Percentiles rank a stretch among this genome's conserved stretches.
Evolutionary conservation across 2,888 invertebrate genomes (phyloP).

Genomic region (Caenorhabditis afra): DNA sequence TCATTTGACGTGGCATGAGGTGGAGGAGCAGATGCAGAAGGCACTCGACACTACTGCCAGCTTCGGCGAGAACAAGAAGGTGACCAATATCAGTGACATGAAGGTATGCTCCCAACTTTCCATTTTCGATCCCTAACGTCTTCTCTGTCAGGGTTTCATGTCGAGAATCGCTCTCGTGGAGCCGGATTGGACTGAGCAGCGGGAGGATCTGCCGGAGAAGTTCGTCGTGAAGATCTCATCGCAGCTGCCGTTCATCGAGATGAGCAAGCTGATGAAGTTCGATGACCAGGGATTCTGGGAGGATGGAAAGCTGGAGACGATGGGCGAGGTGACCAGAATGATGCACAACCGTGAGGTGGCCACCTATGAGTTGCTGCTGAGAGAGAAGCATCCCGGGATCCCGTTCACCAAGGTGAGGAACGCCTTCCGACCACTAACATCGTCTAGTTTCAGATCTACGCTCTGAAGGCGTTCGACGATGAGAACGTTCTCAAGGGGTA

Average conservation of each 20-base stretch:
- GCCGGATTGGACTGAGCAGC: constrained; percentile 40
- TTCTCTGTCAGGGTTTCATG: constrained; percentile 56
- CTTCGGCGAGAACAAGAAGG: constrained; percentile 53
- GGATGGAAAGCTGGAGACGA: constrained; percentile 24
- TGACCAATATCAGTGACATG: constrained; percentile 58
- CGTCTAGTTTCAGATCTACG: constrained; percentile 43
- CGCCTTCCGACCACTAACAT: too few relatives aligned
- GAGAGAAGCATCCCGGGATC: constrained; percentile 33
- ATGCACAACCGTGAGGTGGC: constrained; percentile 56
- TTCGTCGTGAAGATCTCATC: constrained; percentile 55
- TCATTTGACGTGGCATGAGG: constrained; percentile 58
- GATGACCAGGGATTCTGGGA: constrained; percentile 9
- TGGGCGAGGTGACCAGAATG: constrained; percentile 26
- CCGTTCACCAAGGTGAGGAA: constrained; percentile 48
- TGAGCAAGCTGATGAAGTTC: constrained; percentile 39
- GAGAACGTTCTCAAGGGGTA: constrained; percentile 50
- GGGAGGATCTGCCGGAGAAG: constrained; percentile 33
- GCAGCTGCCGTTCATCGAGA: constrained; percentile 43
- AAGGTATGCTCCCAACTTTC: constrained; percentile 52
- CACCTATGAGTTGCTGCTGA: constrained; percentile 40
- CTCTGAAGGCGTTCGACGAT: constrained; percentile 28
- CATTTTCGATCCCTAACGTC: too few relatives aligned
- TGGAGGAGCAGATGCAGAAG: constrained; percentile 52
- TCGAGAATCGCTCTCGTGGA: constrained; percentile 53
- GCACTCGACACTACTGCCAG: constrained; percentile 33